Base-by-base conservation (phyloP, 2,888 invertebrate genomes). In the Syrphus vitripennis region DNA sequence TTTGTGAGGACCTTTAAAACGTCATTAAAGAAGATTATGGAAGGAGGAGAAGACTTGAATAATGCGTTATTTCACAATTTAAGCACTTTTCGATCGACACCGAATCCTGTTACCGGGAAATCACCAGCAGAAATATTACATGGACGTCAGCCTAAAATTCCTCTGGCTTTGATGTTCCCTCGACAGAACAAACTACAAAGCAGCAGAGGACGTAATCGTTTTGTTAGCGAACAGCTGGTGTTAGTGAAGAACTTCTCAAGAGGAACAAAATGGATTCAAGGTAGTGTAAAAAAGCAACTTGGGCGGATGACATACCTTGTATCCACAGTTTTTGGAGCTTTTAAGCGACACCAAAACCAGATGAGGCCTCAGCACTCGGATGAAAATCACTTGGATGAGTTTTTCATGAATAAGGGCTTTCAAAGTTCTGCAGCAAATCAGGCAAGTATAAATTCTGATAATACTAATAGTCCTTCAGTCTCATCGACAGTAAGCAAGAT, bases 1-100 rank as follows among this genome's bases (percentile, higher is more conserved):
- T 87, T 82, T 16, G 88, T 89, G 0, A 72, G 80, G 31, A 83
- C 86, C 9, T 88, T 88, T 21, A 78, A 88, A 70, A 12, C 65
- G 3, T 75, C 55, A 2, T 37, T 81, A 7, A 61, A 42, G 19
- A 86, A 86, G 65, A 57, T 69, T n/a, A 65, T 59, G 24, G 40
- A 50, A 31, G 61, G 55, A 50, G 14, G 74, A 74, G 37, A 61
- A 55, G n/a, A 77, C 3, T 45, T 71, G 21, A 59, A 59, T 34
- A 6, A 12, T 53, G 10, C 59, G 53, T 53, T 53, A 4, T 7
- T 53, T 6, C 5, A 53, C 10, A 29, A 12, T 55, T 4, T 55
- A 16, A 55, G 16, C 31, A 55, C 55, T 7, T 55, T 55, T 7
- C 2, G 55, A 55, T 55, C 55, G 0, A 55, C 55, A n/a, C 55